Conservation (phyloP, 2,797 vertebrate genomes). For the Sebastolobus altivelis region DNA sequence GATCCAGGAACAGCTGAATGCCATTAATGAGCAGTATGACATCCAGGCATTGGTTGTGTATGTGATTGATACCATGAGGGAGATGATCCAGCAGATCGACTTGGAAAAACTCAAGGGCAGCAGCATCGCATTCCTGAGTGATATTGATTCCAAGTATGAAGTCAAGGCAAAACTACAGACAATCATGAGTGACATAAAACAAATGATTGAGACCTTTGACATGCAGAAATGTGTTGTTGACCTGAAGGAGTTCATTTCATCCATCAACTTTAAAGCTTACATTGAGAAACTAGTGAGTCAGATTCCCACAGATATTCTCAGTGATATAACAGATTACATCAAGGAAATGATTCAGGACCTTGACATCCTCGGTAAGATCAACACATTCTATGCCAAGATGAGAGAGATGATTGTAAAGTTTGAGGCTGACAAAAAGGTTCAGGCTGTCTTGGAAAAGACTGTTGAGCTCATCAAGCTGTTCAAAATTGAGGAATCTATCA, state of each 20-base stretch:
- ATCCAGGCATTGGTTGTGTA: slow-evolving; percentile 78
- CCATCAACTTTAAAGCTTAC: slow-evolving; percentile 62
- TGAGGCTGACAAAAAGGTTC: slow-evolving; percentile 85
- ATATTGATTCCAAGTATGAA: slow-evolving; percentile 82
- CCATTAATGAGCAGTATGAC: slow-evolving; percentile 85
- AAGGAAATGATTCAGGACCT: slow-evolving; percentile 79
- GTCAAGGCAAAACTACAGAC: slow-evolving; percentile 80
- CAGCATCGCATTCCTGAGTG: slow-evolving; percentile 83
- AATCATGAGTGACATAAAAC: slow-evolving; percentile 77
- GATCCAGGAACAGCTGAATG: slow-evolving; percentile 83
- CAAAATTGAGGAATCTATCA: slow-evolving; percentile 85
- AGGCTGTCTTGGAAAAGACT: slow-evolving; percentile 85
- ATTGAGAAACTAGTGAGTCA: slow-evolving; percentile 69
- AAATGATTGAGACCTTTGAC: slow-evolving; percentile 82
- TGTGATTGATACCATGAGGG: slow-evolving; percentile 79
- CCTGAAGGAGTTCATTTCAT: slow-evolving; percentile 75
- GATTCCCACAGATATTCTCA: slow-evolving; percentile 78
- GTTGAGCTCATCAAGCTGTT: slow-evolving; percentile 85
- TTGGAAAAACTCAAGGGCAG: slow-evolving; percentile 82
- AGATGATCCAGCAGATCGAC: slow-evolving; percentile 81
- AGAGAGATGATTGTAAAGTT: slow-evolving; percentile 84
- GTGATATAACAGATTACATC: slow-evolving; percentile 52
- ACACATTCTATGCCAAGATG: slow-evolving; percentile 76
- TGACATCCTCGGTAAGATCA: slow-evolving; percentile 85
- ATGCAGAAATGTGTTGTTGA: slow-evolving; percentile 66